Evolutionary conservation across 2,113 vertebrate species (phyloP).

Genomic region (Aphelocoma coerulescens): DNA sequence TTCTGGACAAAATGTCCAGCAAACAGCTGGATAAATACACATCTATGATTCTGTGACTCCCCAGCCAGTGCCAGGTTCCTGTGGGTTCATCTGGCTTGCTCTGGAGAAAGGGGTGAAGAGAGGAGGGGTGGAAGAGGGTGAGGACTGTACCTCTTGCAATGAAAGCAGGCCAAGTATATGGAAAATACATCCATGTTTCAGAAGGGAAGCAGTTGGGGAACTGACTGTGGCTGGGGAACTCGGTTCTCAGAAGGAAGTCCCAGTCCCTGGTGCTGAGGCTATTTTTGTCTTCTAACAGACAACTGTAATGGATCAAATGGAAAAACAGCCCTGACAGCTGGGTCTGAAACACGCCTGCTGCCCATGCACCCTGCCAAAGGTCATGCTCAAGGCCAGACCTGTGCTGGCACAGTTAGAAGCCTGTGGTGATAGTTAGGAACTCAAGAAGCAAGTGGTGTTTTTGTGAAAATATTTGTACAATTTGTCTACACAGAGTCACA

Average conservation of each 20-base stretch:
- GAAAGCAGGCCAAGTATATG: not conserved
- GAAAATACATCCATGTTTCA: not conserved
- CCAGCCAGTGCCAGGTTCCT: not conserved
- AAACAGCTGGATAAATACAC: not conserved
- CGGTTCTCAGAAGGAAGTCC: not conserved
- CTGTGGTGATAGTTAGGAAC: not conserved
- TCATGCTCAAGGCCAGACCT: not conserved
- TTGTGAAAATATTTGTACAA: not conserved
- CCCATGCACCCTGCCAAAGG: not conserved
- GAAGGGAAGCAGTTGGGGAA: not conserved
- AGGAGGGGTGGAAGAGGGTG: not conserved
- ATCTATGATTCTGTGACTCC: not conserved
- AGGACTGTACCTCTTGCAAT: not conserved
- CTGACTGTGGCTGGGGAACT: not conserved
- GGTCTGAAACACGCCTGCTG: not conserved
- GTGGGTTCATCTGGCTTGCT: not conserved
- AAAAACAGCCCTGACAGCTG: not conserved
- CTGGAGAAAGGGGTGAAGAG: not conserved
- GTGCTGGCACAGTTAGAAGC: not conserved
- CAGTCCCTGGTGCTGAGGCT: not conserved
- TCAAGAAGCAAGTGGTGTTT: not conserved
- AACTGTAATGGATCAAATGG: not conserved
- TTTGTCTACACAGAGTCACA: not conserved
- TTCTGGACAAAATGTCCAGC: not conserved
- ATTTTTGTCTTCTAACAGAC: constrained; percentile 21